Evolutionary conservation across 2,113 vertebrate genomes (phyloP), one percentile per base, ranked within the genome.

Genomic region (Prinia subflava): DNA sequence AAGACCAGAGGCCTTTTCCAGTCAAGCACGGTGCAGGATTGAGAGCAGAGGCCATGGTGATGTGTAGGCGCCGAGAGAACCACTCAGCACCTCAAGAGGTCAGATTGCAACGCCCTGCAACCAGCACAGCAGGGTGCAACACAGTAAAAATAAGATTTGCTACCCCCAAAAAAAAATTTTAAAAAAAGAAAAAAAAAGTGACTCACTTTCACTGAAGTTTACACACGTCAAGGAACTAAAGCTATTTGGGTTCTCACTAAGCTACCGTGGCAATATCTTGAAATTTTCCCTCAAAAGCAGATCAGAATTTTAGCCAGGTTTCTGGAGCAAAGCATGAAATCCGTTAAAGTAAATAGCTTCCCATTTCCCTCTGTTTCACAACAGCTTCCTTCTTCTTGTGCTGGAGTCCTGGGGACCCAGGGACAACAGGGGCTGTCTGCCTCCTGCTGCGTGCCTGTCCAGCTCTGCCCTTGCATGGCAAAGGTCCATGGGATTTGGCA

Each of bases 281-380:
- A 94, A 83, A 96, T 70, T 97, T 97, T 87, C 64, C 97, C 53
- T 96, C 64, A 78, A 95, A 97, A 97, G 65, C 62, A 96, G 91
- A 95, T 85, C 49, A 97, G 92, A 93, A 96, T 94, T 91, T 93
- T 92, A 95, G 71, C 90, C 84, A 87, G 94, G 91, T 95, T 95
- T 88, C 73, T 96, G 86, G 81, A 97, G 91, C 49, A 83, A 97
- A 97, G 93, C 96, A 92, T 97, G 94, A 98, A 98, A 98, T 97
- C 83, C 42, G 25, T 96, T 97, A 94, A 97, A 96, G 95, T 87
- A 88, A 92, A 94, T 88, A 27, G 33, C 89, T 98, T 96, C 89
- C 89, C 71, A 77, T 97, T 97, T 96, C 88, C 88, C 69, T 79
- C 87, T 76, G 73, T 79, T 96, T 85, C 90, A 91, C 79, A 97